Evolutionary conservation across 2,888 invertebrate species (phyloP).

Genomic region (Mimas tiliae): DNA sequence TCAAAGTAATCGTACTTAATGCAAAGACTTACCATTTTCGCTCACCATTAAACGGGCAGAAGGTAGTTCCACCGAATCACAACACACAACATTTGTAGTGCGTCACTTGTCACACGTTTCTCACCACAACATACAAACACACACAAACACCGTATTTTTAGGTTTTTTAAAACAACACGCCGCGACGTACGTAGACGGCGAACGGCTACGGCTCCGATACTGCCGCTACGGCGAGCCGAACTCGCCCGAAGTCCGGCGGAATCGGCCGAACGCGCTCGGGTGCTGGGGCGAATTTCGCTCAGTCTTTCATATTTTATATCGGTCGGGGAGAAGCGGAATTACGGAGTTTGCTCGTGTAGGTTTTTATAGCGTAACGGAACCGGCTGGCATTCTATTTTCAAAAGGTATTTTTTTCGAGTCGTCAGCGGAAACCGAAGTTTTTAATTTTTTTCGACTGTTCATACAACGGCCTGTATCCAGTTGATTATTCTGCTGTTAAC

Average conservation of each 20-base stretch:
- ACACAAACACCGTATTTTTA: conserved; percentile 66
- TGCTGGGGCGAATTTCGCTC: conserved; percentile 72
- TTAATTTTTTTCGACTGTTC: conserved; percentile 19
- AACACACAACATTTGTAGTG: conserved; percentile 60
- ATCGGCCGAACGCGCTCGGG: conserved; percentile 61
- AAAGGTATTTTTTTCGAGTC: conserved; percentile 65
- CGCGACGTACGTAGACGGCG: conserved; percentile 52
- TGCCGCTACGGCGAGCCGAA: conserved; percentile 78
- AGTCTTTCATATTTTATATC: conserved; percentile 84
- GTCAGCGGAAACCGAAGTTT: conserved; percentile 24
- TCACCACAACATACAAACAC: conserved; percentile 46
- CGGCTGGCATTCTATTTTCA: conserved; percentile 66
- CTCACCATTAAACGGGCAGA: conserved; percentile 67
- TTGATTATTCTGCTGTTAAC: conserved; percentile 8
- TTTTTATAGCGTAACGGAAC: conserved; percentile 75
- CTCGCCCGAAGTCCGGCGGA: conserved; percentile 57
- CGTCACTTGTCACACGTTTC: conserved; percentile 38
- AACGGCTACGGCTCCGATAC: conserved; percentile 62
- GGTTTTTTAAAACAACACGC: conserved; percentile 40
- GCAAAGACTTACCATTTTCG: conserved; percentile 75
- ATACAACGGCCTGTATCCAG: conserved; percentile 14
- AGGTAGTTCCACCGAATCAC: conserved; percentile 54
- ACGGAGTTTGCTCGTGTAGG: conserved; percentile 80
- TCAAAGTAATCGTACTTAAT: conserved; percentile 45
- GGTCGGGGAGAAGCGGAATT: conserved; percentile 76